Evolutionary conservation across 2,797 vertebrate genomes (phyloP).

Genomic region (Rhabdophis nuchalis): DNA sequence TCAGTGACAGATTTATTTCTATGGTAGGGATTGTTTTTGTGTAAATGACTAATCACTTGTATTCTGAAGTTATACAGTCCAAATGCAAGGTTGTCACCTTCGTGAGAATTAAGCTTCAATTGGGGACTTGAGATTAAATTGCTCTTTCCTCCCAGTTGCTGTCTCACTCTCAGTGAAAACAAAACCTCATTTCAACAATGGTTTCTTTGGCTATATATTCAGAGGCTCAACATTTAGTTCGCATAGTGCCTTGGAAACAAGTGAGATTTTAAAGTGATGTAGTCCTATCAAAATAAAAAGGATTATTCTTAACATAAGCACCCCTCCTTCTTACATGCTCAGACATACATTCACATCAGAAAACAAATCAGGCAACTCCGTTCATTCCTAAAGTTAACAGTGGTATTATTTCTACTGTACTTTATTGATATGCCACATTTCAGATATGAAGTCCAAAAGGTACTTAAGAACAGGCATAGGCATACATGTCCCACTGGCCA

Average conservation of each 20-base stretch:
- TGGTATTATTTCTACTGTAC: neutral
- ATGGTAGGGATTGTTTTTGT: neutral
- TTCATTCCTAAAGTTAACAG: neutral
- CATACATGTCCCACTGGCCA: neutral
- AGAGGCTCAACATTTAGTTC: neutral
- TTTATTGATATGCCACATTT: neutral
- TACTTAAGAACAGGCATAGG: neutral
- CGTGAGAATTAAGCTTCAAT: conserved; percentile 13
- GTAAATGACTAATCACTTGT: neutral
- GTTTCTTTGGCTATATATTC: neutral
- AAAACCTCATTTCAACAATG: neutral
- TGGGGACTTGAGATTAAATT: conserved; percentile 15
- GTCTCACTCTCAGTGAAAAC: neutral
- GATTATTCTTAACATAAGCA: neutral
- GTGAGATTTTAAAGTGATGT: neutral
- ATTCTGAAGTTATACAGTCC: neutral
- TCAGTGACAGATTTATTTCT: neutral
- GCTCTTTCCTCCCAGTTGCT: neutral
- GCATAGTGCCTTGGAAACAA: neutral
- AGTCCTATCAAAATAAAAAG: neutral
- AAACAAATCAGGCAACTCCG: neutral
- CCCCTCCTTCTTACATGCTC: neutral
- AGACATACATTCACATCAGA: neutral
- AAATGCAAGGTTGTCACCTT: neutral
- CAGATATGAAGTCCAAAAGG: neutral